Conservation (phyloP, 2,113 vertebrate species). For the Rhabdornis inornatus region DNA sequence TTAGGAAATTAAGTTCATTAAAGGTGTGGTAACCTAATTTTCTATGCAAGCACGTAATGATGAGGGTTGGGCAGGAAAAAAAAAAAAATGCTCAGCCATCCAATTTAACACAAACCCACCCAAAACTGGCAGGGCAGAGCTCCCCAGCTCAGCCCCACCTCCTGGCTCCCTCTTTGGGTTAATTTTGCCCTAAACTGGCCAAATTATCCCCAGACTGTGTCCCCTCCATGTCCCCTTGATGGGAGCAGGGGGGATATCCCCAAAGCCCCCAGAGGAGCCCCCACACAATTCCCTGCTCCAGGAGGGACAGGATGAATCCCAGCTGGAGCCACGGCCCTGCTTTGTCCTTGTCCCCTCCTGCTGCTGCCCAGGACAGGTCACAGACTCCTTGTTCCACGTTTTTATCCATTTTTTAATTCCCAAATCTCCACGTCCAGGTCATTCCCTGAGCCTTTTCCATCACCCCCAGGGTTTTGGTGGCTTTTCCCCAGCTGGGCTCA, state of each 20-base stretch:
- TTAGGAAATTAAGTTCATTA: slow-evolving; percentile 75
- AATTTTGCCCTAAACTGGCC: slow-evolving; percentile 35
- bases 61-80: slow-evolving; percentile 51
- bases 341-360: not conserved
- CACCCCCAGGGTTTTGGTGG: rapidly evolving
- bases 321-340: not conserved
- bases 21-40: slow-evolving; percentile 76
- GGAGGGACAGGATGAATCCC: not conserved
- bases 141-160: slow-evolving; percentile 25
- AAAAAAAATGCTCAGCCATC: not conserved
- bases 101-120: slow-evolving; percentile 64
- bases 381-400: rapidly evolving
- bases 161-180: slow-evolving; percentile 32
- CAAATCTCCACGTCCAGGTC: rapidly evolving
- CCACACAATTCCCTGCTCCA: not conserved
- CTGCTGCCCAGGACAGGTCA: not conserved
- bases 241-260: not conserved
- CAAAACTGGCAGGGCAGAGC: slow-evolving; percentile 47
- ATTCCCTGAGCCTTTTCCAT: not conserved
- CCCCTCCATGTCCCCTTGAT: not conserved
- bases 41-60: slow-evolving; percentile 63
- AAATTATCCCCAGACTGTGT: not conserved
- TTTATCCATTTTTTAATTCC: not conserved
- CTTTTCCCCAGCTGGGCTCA: not conserved
- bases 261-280: rapidly evolving